Percentiles rank a stretch among this genome's conserved stretches.
phyloP scores from a whole-genome alignment of 2,797 vertebrate genomes.

The Scarus forsteni region DNA sequence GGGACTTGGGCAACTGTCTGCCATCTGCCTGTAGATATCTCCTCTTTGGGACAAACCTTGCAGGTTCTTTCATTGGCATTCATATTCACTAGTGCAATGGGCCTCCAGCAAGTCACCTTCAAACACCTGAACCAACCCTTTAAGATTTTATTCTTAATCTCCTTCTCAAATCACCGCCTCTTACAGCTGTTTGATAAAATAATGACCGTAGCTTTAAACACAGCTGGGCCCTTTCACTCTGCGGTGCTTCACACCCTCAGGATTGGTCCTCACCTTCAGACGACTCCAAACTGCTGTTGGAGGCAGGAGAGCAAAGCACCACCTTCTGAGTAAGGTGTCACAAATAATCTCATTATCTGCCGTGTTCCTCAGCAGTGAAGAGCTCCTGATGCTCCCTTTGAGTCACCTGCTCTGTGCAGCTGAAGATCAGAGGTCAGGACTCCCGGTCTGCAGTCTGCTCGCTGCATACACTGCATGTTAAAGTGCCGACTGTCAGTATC shows the following conservation, averaged over 20 bases:
- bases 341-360: slow-evolving; percentile 19
- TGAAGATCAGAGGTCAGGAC: slow-evolving; percentile 19
- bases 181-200: too few relatives aligned
- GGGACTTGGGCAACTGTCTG: too few relatives aligned
- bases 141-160: too few relatives aligned
- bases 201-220: too few relatives aligned
- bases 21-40: too few relatives aligned
- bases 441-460: slow-evolving; percentile 15
- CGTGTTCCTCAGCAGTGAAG: slow-evolving; percentile 27
- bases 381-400: background rate
- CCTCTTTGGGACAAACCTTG: too few relatives aligned
- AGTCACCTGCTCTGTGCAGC: slow-evolving; percentile 27
- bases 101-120: too few relatives aligned
- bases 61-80: too few relatives aligned
- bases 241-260: background rate
- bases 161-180: too few relatives aligned
- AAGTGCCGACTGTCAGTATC: slow-evolving; percentile 26
- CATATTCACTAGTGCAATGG: too few relatives aligned
- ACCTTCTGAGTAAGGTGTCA: background rate
- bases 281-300: background rate
- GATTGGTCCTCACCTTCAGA: background rate
- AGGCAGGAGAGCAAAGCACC: background rate
- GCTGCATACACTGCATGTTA: slow-evolving; percentile 39
- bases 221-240: too few relatives aligned
- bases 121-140: too few relatives aligned